Evolutionary conservation across 2,888 invertebrate genomes (phyloP), one percentile per base, ranked within the genome.

Genomic region (Pollenia amentaria): DNA sequence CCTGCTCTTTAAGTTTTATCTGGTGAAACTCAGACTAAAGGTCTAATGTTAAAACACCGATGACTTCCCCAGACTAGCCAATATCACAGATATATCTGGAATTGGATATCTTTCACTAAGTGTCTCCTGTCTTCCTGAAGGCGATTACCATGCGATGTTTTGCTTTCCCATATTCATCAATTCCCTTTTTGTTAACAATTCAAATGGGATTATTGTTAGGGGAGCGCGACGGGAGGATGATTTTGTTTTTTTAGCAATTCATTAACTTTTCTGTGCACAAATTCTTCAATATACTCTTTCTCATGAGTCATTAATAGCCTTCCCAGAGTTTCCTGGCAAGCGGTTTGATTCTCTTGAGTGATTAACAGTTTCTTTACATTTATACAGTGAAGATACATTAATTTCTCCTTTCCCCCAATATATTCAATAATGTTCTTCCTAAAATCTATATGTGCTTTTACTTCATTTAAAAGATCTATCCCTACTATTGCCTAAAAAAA

Each of bases 101-200:
- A 55, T 55, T 55, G 55, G 55, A 55, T 55, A 55, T 29, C 8
- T 57, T 38, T 29, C 57, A 57, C 21, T 57, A 57, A 6, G 29
- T 57, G 10, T 12, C 2, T 57, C 29, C 14, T 16, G 16, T 10
- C n/a, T 51, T 51, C 16, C 53, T 16, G 18, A 53, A 53, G 18
- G 18, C 53, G 18, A 53, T 53, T 7, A 53, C 53, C 16, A 53
- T 18, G 18, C 53, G 53, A 8, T 53, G 16, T 53, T 53, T 53
- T 18, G 53, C 8, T 53, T 7, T 53, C 29, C 29, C 29, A 6
- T 29, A 3, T 6, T 29, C 29, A 29, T 29, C 29, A 29, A 29
- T 0, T 6, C 29, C 29, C 29, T 29, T 29, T 29, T 29, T 29
- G 29, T 29, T 29, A 6, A 29, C 29, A 29, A 29, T 6, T 6